Percentiles rank a stretch among this genome's conserved stretches.
Evolutionary conservation across 2,113 vertebrate genomes (phyloP).

Genomic region (Craseonycteris thonglongyai): DNA sequence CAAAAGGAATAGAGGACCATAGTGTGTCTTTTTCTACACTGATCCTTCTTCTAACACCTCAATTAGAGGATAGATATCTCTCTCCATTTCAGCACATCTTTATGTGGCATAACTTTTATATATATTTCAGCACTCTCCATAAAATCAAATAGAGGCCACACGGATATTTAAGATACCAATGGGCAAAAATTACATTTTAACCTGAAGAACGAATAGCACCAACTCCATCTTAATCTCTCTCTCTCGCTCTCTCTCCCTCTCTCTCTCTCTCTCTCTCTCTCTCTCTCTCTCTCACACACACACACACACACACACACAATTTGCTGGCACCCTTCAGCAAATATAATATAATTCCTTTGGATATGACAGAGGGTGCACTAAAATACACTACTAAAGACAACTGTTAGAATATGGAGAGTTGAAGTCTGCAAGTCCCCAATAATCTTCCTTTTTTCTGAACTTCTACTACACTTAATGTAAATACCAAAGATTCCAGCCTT

Average conservation of each 20-base stretch:
- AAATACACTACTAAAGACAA: background rate
- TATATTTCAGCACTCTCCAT: background rate
- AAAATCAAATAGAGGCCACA: background rate
- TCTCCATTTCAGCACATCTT: background rate
- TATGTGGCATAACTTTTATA: background rate
- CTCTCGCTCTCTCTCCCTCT: too few relatives aligned
- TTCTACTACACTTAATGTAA: background rate
- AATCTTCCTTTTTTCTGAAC: background rate
- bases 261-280: too few relatives aligned
- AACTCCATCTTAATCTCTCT: background rate
- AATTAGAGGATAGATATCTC: background rate
- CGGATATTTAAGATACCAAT: background rate
- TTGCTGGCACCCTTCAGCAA: background rate
- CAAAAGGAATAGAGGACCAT: background rate
- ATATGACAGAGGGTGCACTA: background rate
- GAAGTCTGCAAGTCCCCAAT: background rate
- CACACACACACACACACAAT: background rate
- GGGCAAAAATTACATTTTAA: background rate
- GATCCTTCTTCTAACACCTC: background rate
- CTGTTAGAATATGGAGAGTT: background rate
- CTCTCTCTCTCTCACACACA: background rate
- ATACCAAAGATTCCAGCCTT: background rate
- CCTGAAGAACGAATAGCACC: background rate
- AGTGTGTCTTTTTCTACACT: background rate
- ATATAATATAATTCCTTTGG: background rate